Percentiles rank a stretch among this genome's conserved stretches.
These are phyloP conservation scores for Pheosia gnoma DNA, from an alignment of 2,888 invertebrate species.

Conservation along the genomic window DNA sequence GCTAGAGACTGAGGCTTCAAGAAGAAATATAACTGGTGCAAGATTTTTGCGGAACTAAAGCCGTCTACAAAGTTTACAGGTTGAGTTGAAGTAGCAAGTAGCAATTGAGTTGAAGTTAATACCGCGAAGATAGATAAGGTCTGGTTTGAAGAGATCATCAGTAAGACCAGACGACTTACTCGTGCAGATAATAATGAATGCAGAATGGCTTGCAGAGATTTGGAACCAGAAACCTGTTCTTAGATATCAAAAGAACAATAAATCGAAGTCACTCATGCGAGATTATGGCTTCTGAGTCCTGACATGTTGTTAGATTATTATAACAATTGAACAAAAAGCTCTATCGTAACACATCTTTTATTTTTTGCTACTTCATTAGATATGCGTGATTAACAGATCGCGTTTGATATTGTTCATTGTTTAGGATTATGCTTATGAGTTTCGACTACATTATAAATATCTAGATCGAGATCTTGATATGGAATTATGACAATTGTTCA, in stretches of 20 bases:
- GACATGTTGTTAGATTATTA: neutral
- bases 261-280: constrained; percentile 2
- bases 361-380: constrained; percentile 6
- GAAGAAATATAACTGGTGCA: neutral
- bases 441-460: neutral
- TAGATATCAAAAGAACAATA: constrained; percentile 4
- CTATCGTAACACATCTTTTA: neutral
- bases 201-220: too few species aligned
- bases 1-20: neutral
- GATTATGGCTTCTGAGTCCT: constrained; percentile 2
- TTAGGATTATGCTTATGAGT: neutral
- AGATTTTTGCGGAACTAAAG: neutral
- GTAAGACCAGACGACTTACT: neutral
- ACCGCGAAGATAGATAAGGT: too few species aligned
- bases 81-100: too few species aligned
- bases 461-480: neutral
- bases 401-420: constrained; percentile 1
- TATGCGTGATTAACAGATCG: neutral
- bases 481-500: neutral
- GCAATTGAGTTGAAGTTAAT: too few species aligned
- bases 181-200: neutral
- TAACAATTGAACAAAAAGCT: neutral
- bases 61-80: too few species aligned
- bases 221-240: neutral
- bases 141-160: too few species aligned